These are phyloP conservation scores for Papilio protenor DNA, from an alignment of 2,888 invertebrate genomes.

Conservation along the genomic window DNA sequence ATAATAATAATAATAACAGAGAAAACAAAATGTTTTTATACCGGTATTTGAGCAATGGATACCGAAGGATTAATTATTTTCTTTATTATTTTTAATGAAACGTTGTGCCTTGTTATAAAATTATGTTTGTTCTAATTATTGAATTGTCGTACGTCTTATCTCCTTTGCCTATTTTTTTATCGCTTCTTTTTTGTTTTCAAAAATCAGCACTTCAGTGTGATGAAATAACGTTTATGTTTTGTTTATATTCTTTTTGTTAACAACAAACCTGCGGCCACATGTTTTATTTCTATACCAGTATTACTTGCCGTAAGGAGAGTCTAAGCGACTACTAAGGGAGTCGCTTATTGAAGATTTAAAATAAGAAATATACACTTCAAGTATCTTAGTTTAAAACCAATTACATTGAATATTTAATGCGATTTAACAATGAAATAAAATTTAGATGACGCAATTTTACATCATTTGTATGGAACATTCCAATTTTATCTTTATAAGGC, in stretches of 20 bases:
- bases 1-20: neutral
- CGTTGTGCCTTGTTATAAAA: neutral
- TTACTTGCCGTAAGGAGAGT: too few relatives aligned
- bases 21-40: neutral
- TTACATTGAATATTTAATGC: neutral
- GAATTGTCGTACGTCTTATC: neutral
- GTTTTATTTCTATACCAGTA: too few relatives aligned
- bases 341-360: too few relatives aligned
- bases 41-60: too few relatives aligned
- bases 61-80: too few relatives aligned
- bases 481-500: slow-evolving; percentile 18
- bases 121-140: neutral
- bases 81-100: too few relatives aligned
- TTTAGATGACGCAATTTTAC: neutral
- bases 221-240: neutral
- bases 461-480: slow-evolving; percentile 15
- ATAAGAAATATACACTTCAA: neutral
- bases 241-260: too few relatives aligned
- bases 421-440: neutral
- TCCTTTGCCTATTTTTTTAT: neutral
- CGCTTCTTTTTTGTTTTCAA: neutral
- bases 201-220: neutral
- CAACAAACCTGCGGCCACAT: too few relatives aligned
- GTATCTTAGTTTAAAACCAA: neutral
- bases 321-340: too few relatives aligned